Evolutionary conservation across 2,888 invertebrate species (phyloP).

Genomic region (Arctia plantaginis): DNA sequence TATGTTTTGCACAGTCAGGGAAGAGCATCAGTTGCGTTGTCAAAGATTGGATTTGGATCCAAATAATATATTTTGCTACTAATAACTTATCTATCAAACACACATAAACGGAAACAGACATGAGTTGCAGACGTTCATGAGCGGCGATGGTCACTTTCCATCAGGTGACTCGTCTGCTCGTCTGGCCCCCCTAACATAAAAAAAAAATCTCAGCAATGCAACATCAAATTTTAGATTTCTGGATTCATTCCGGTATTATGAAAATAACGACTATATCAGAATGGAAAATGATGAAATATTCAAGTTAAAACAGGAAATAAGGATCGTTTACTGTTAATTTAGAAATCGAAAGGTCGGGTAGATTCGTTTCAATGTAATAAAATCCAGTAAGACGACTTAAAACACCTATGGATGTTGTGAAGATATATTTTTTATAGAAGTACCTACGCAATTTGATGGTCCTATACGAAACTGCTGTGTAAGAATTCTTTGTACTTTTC

Average conservation of each 20-base stretch:
- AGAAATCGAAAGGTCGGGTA: conserved; percentile 38
- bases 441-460: conserved; percentile 22
- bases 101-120: too few relatives aligned
- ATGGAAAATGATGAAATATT: conserved; percentile 39
- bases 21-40: too few relatives aligned
- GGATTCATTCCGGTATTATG: neutral
- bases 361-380: conserved; percentile 43
- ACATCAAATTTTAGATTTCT: neutral
- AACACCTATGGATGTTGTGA: conserved; percentile 33
- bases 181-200: too few relatives aligned
- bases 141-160: too few relatives aligned
- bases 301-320: conserved; percentile 38
- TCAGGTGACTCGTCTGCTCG: too few relatives aligned
- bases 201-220: too few relatives aligned
- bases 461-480: conserved; percentile 12
- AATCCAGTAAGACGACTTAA: conserved; percentile 37
- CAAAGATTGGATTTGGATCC: too few relatives aligned
- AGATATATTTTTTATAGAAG: conserved; percentile 23
- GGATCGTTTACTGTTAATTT: conserved; percentile 41
- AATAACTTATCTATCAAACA: too few relatives aligned
- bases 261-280: conserved; percentile 19
- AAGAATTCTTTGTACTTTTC: neutral
- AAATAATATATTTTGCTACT: too few relatives aligned
- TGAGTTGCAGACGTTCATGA: too few relatives aligned
- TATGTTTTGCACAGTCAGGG: too few relatives aligned